Conservation (phyloP, 2,797 vertebrate species). For the Sarcoramphus papa region DNA sequence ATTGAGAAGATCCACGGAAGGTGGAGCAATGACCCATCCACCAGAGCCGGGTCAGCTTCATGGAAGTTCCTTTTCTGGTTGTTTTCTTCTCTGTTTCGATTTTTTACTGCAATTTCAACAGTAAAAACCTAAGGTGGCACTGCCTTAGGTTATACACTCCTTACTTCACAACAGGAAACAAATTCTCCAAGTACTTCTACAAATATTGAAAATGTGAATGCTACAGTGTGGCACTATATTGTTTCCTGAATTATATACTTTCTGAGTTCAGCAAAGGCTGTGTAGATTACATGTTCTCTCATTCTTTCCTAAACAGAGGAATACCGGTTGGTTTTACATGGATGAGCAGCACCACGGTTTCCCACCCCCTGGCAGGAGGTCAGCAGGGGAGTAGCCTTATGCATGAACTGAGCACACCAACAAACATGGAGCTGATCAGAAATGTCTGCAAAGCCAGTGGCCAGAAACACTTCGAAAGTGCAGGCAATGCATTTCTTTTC, state of each 20-base stretch:
- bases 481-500: background rate
- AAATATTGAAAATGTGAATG: background rate
- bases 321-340: fast-evolving
- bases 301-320: background rate
- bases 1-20: background rate
- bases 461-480: background rate
- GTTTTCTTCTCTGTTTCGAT: background rate
- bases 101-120: background rate
- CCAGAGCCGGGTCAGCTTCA: background rate
- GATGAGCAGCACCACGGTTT: background rate
- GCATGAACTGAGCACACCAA: no score
- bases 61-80: background rate
- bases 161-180: background rate
- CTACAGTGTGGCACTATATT: fast-evolving
- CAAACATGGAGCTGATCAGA: background rate
- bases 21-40: background rate
- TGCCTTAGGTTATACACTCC: background rate
- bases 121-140: background rate
- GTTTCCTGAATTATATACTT: fast-evolving
- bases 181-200: background rate
- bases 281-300: background rate
- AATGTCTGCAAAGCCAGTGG: background rate
- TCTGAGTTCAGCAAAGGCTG: background rate
- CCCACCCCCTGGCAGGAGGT: background rate
- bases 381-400: background rate